Conservation (phyloP, 1,140 invertebrate species). For the Zaprionus gabonicus region DNA sequence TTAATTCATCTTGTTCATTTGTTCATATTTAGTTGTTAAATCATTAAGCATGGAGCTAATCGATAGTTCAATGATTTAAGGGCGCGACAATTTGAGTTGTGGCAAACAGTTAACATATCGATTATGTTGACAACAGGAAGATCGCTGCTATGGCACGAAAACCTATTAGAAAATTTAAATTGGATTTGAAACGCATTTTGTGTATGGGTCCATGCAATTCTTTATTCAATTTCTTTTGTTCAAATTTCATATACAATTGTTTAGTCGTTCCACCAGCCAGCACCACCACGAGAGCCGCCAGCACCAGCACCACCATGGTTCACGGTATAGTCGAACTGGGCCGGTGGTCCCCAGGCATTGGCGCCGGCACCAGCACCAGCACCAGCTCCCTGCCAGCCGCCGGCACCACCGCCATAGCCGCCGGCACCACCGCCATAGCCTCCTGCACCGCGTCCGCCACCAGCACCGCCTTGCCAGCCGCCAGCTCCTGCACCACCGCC, state of each 20-base stretch:
- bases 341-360: constrained; percentile 69
- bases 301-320: constrained; percentile 42
- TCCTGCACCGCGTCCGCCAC: constrained; percentile 17
- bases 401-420: constrained; percentile 22
- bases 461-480: constrained; percentile 50
- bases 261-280: constrained; percentile 74
- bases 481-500: constrained; percentile 51
- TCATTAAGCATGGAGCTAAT: neutral
- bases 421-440: constrained; percentile 28
- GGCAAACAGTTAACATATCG: neutral
- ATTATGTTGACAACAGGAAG: neutral
- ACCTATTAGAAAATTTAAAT: neutral
- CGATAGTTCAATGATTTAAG: neutral
- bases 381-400: constrained; percentile 26
- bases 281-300: constrained; percentile 59
- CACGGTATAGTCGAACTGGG: constrained; percentile 70
- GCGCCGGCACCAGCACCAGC: constrained; percentile 51
- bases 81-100: neutral
- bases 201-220: constrained; percentile 3
- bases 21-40: too few relatives aligned
- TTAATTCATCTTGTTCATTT: too few relatives aligned
- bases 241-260: neutral
- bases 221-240: constrained; percentile 23
- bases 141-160: neutral
- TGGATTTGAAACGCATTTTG: neutral